Percentiles rank a stretch among this genome's conserved stretches.
These are phyloP conservation scores for Leucophenga maculata DNA, from an alignment of 2,888 invertebrate genomes.

Conservation along the genomic window DNA sequence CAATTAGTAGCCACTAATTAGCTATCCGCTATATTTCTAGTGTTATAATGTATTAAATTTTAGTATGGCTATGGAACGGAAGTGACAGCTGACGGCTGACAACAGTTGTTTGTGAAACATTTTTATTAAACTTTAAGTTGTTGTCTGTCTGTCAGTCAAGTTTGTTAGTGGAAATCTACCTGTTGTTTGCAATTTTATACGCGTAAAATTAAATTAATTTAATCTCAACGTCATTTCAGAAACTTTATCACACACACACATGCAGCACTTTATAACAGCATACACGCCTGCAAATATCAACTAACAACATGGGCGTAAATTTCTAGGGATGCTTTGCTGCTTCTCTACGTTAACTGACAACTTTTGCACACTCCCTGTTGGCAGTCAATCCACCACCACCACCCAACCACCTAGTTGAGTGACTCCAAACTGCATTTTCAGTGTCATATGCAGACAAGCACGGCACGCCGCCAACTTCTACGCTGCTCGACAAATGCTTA, in stretches of 20 bases:
- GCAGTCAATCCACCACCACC: no score
- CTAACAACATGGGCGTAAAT: no score
- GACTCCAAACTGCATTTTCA: background rate
- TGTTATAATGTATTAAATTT: no score
- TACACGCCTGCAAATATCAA: background rate
- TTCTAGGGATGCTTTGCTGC: background rate
- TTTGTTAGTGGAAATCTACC: no score
- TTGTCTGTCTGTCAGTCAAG: no score
- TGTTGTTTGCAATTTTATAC: conserved; percentile 44
- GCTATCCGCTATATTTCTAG: no score
- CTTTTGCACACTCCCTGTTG: background rate
- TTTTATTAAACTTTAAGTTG: no score
- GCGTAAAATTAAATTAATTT: conserved; percentile 62
- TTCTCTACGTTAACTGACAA: conserved; percentile 1
- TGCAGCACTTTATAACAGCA: background rate
- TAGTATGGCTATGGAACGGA: no score
- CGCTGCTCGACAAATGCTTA: background rate
- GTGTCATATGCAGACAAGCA: conserved; percentile 25
- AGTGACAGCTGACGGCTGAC: no score
- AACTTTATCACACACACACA: background rate
- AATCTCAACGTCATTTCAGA: conserved; percentile 44
- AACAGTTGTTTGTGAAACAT: no score
- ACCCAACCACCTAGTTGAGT: conserved; percentile 33
- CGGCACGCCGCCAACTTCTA: background rate
- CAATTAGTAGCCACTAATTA: conserved; percentile 10